Conservation (phyloP, 2,888 invertebrate genomes). For the Hermaeophaga mercurialis region DNA sequence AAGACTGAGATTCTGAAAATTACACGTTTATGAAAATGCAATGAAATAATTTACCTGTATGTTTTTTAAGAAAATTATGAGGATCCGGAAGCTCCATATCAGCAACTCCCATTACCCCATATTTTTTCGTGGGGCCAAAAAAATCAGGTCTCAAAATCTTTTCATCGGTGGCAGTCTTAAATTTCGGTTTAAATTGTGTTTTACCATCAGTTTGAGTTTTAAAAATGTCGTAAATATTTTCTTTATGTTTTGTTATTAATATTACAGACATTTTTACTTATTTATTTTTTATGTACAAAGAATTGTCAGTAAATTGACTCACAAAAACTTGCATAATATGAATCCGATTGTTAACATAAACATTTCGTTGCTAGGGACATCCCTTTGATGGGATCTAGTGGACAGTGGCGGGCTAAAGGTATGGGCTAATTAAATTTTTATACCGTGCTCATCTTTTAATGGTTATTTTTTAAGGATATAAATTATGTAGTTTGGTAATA, state of each 20-base stretch:
- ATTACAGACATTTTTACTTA: constrained; percentile 65
- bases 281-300: not conserved
- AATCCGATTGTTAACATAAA: not conserved
- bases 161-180: constrained; percentile 48
- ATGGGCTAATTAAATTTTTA: no score
- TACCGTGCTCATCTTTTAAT: no score
- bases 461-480: no score
- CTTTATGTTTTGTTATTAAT: constrained; percentile 68
- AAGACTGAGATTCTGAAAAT: no score
- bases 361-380: not conserved
- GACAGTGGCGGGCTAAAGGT: no score
- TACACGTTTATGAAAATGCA: no score
- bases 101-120: constrained; percentile 72
- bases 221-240: constrained; percentile 69
- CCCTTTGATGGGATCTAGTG: no score
- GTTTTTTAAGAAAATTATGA: constrained; percentile 66
- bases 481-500: no score
- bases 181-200: constrained; percentile 62
- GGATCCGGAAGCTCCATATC: constrained; percentile 66
- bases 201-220: constrained; percentile 50
- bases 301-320: constrained; percentile 1
- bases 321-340: not conserved
- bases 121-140: constrained; percentile 51
- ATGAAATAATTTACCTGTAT: constrained; percentile 42
- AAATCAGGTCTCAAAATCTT: constrained; percentile 50